These are phyloP conservation scores for Otolemur garnettii DNA, from an alignment of 2,113 vertebrate genomes.

Conservation along the genomic window DNA sequence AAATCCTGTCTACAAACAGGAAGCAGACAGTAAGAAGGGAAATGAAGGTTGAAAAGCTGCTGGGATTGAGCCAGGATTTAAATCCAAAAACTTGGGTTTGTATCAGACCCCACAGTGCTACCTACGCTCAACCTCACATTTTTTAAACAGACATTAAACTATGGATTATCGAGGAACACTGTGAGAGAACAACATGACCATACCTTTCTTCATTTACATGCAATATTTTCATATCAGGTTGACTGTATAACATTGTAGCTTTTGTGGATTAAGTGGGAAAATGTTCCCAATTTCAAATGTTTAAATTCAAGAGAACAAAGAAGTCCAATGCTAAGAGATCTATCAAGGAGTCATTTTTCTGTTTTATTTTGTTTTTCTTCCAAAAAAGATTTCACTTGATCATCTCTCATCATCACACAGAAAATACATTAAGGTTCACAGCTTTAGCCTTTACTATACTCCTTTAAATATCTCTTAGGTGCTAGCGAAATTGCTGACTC, in stretches of 20 bases:
- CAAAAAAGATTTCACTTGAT: background rate
- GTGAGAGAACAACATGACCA: background rate
- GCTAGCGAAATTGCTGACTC: background rate
- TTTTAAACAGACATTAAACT: background rate
- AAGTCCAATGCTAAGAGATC: background rate
- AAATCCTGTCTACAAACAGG: background rate
- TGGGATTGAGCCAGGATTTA: background rate
- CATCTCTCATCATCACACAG: background rate
- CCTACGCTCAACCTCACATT: background rate
- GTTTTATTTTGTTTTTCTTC: background rate
- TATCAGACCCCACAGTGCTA: background rate
- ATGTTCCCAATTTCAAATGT: background rate
- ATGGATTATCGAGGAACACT: background rate
- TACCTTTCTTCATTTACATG: constrained; percentile 1
- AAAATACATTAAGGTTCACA: background rate
- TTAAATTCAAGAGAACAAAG: background rate
- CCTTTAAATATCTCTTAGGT: background rate
- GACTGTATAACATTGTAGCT: background rate
- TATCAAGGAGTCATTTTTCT: background rate
- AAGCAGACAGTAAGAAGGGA: background rate
- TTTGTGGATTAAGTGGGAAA: constrained; percentile 12
- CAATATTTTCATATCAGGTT: background rate
- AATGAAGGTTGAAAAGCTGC: background rate
- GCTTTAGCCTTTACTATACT: background rate
- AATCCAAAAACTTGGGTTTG: background rate